Evolutionary conservation across 2,113 vertebrate genomes (phyloP).

Genomic region (Bubalus kerabau): DNA sequence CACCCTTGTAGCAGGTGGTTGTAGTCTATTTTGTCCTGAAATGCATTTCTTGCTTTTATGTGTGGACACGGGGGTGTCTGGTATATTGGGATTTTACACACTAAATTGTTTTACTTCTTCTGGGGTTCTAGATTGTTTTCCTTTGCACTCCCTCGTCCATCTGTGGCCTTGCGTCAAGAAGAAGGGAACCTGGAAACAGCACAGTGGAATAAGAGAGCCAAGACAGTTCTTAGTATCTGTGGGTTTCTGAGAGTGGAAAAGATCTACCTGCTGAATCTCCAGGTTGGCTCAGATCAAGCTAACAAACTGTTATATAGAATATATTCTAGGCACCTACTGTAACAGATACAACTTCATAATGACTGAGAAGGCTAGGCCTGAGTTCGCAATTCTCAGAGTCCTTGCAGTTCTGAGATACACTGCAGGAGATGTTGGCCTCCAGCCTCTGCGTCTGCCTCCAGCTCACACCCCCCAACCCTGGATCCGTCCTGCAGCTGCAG

Average conservation of each 20-base stretch:
- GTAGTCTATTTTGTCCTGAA: conserved; percentile 48
- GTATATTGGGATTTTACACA: conserved; percentile 15
- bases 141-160: neutral
- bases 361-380: neutral
- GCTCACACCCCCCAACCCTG: neutral
- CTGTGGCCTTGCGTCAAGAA: neutral
- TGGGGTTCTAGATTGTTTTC: conserved; percentile 1
- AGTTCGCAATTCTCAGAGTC: neutral
- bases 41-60: conserved; percentile 15
- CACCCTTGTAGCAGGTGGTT: conserved; percentile 53
- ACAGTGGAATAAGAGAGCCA: neutral
- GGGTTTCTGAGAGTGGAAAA: neutral
- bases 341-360: neutral
- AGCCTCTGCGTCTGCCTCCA: neutral
- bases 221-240: neutral
- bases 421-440: neutral
- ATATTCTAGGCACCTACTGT: neutral
- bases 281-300: neutral
- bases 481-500: neutral
- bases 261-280: neutral
- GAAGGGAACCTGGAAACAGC: neutral
- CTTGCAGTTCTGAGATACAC: neutral
- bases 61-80: neutral
- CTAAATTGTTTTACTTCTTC: conserved; percentile 22
- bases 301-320: neutral